Evolutionary conservation across 2,797 vertebrate genomes (phyloP).

Genomic region (Takifugu ocellatus): DNA sequence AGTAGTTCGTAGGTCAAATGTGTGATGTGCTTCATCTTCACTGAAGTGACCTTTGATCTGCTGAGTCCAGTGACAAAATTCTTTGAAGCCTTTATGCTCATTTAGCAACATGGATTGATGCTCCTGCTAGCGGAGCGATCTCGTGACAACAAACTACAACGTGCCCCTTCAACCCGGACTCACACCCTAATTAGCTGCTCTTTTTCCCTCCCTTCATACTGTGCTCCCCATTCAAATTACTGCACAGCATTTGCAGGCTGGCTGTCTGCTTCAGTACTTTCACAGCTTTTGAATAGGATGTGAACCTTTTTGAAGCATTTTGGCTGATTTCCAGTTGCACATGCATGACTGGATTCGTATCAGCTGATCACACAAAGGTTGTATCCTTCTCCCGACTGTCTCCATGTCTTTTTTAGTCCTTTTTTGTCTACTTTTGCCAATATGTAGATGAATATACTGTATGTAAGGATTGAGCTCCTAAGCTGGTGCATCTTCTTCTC

Average conservation of each 20-base stretch:
- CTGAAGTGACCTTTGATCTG: constrained; percentile 31
- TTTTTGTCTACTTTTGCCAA: too few relatives aligned
- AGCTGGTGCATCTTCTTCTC: too few relatives aligned
- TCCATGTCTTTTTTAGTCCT: too few relatives aligned
- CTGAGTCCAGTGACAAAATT: constrained; percentile 4
- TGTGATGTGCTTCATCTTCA: constrained; percentile 44
- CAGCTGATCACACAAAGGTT: too few relatives aligned
- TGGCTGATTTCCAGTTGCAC: too few relatives aligned
- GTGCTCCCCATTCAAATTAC: constrained; percentile 48
- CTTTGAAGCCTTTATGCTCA: constrained; percentile 18
- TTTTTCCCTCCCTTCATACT: constrained; percentile 20
- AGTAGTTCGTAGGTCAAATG: constrained; percentile 40
- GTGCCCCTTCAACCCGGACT: constrained; percentile 46
- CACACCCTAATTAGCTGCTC: constrained; percentile 51
- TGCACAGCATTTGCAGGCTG: constrained; percentile 32
- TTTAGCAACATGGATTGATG: constrained; percentile 18
- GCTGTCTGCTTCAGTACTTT: too few relatives aligned
- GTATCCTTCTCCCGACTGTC: too few relatives aligned
- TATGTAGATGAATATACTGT: too few relatives aligned
- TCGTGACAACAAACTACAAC: constrained; percentile 23
- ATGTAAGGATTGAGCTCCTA: too few relatives aligned
- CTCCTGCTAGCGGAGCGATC: constrained; percentile 25
- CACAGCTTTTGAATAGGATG: not conserved
- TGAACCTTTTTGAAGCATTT: not conserved
- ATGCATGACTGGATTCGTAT: too few relatives aligned